Conservation (phyloP, 2,113 vertebrate species). For the Castor canadensis region DNA sequence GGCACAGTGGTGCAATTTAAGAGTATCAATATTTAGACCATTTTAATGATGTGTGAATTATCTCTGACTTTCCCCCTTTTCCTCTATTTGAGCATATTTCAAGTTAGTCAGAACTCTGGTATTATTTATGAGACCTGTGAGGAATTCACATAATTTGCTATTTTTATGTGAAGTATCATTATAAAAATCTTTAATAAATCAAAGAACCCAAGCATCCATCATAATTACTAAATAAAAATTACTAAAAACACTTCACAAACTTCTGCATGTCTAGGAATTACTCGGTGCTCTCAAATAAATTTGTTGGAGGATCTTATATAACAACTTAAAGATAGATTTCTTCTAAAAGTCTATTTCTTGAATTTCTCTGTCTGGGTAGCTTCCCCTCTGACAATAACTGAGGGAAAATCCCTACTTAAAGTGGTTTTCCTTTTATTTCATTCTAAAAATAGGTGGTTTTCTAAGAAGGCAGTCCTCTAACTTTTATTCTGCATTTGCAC, state of each 20-base stretch:
- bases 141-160: neutral
- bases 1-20: neutral
- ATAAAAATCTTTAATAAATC: neutral
- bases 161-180: conserved; percentile 3
- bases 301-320: neutral
- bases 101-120: neutral
- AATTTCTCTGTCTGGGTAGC: neutral
- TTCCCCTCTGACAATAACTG: neutral
- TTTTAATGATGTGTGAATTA: neutral
- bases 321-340: neutral
- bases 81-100: neutral
- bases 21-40: neutral
- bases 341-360: too few species aligned
- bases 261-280: neutral
- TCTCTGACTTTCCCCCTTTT: neutral
- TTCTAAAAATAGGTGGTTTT: neutral
- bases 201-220: neutral
- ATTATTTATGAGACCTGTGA: neutral
- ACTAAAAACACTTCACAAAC: neutral
- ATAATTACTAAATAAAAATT: conserved; percentile 36
- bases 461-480: neutral
- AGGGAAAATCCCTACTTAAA: neutral
- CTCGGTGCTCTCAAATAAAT: neutral
- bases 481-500: neutral
- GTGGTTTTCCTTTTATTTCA: neutral